phyloP scores from a whole-genome alignment of 2,113 vertebrate genomes.

The Suricata suricatta region DNA sequence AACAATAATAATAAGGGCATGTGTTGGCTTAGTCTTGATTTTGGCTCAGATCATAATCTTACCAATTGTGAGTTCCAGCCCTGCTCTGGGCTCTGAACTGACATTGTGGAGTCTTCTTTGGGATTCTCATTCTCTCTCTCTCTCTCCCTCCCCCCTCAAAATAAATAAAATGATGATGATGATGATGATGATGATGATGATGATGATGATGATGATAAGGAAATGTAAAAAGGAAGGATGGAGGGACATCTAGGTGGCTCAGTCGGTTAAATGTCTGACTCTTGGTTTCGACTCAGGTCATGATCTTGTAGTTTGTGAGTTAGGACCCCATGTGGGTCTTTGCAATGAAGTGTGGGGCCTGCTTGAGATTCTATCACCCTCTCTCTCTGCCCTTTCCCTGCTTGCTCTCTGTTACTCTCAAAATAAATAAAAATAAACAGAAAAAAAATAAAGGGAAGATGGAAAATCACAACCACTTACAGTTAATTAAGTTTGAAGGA shows the following conservation, averaged over 20 bases:
- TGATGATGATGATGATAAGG: too few species aligned
- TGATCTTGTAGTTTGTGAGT: not conserved
- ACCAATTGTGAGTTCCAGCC: not conserved
- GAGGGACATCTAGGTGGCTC: not conserved
- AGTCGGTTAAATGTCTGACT: not conserved
- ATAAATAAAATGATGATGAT: not conserved
- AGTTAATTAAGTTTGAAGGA: not conserved
- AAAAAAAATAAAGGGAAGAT: not conserved
- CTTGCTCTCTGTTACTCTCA: not conserved
- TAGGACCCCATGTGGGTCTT: too few species aligned
- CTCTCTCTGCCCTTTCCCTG: not conserved
- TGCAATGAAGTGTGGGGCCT: too few species aligned
- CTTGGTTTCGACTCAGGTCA: not conserved
- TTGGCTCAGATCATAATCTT: not conserved
- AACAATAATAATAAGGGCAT: not conserved
- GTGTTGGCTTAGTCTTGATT: not conserved
- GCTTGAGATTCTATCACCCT: not conserved
- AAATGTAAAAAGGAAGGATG: too few species aligned
- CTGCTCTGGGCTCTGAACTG: too few species aligned
- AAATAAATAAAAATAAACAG: not conserved
- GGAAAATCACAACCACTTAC: not conserved
- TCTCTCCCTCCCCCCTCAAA: not conserved
- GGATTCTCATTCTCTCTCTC: not conserved
- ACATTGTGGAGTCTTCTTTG: too few species aligned
- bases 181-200: too few species aligned